Conservation (phyloP, 2,888 invertebrate species). For the Lomographa bimaculata region DNA sequence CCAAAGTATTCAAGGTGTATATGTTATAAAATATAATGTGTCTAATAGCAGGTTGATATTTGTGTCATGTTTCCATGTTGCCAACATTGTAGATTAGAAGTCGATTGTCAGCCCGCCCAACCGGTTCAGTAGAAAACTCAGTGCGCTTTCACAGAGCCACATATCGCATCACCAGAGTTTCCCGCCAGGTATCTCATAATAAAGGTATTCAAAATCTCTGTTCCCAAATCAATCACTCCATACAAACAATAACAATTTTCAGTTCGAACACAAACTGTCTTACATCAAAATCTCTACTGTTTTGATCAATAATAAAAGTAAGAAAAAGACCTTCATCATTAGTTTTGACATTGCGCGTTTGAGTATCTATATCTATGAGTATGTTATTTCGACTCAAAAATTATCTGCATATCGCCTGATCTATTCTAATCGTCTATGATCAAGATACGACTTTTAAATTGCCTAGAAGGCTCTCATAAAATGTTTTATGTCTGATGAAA, state of each 20-base stretch:
- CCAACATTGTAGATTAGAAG: conserved; percentile 16
- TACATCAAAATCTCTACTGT: too few species aligned
- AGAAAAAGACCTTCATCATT: too few species aligned
- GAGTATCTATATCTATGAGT: too few species aligned
- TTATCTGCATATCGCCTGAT: too few species aligned
- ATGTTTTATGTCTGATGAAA: conserved; percentile 14
- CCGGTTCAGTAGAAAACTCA: conserved; percentile 67
- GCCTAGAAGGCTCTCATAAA: conserved; percentile 6
- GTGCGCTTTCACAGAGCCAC: conserved; percentile 61
- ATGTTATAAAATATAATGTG: too few species aligned
- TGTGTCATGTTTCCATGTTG: conserved; percentile 14
- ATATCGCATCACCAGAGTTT: conserved; percentile 46
- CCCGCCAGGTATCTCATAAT: conserved; percentile 39
- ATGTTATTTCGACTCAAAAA: too few species aligned
- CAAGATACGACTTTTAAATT: conserved; percentile 8
- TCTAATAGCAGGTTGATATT: conserved; percentile 10
- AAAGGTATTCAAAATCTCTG: conserved; percentile 7
- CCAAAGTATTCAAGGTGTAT: too few species aligned
- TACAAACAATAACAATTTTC: too few species aligned
- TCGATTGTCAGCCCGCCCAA: conserved; percentile 40
- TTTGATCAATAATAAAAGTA: too few species aligned
- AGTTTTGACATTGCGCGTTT: too few species aligned
- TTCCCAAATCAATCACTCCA: conserved; percentile 3
- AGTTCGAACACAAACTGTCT: too few species aligned
- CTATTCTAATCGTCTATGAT: conserved; percentile 7